A percentile compares a stretch with the other conserved stretches of the same genome.
Conservation (phyloP, 1,140 invertebrate species). For the Drosophila orena region DNA sequence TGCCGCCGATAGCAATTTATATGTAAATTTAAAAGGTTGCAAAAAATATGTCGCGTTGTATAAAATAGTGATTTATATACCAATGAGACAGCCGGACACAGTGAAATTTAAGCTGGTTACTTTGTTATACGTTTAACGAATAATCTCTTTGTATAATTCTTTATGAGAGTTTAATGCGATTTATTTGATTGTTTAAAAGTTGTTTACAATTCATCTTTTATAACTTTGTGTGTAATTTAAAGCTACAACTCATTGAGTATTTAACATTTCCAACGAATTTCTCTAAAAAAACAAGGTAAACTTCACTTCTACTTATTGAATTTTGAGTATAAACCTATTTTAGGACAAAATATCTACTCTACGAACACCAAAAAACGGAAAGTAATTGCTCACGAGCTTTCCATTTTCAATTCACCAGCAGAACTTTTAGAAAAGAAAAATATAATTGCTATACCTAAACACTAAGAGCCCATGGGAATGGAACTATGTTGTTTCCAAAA, state of each 20-base stretch:
- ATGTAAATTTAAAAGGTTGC: constrained; percentile 60
- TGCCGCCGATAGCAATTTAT: constrained; percentile 41
- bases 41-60: constrained; percentile 37
- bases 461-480: constrained; percentile 26
- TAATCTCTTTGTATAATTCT: neutral
- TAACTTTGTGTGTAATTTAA: neutral
- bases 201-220: neutral
- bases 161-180: neutral
- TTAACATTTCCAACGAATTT: constrained; percentile 6
- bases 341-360: constrained; percentile 13
- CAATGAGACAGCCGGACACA: constrained; percentile 9
- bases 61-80: constrained; percentile 42
- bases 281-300: neutral
- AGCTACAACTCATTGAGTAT: neutral
- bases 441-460: constrained; percentile 56
- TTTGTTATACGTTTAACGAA: neutral
- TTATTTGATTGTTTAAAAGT: too few relatives aligned
- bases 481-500: constrained; percentile 7
- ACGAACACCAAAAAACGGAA: constrained; percentile 56
- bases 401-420: constrained; percentile 53
- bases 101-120: constrained; percentile 16
- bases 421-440: constrained; percentile 34
- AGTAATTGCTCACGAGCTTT: constrained; percentile 55
- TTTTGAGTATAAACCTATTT: constrained; percentile 29
- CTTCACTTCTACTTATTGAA: constrained; percentile 39